Conservation (phyloP, 2,888 invertebrate genomes). For the Drosophila putrida region DNA sequence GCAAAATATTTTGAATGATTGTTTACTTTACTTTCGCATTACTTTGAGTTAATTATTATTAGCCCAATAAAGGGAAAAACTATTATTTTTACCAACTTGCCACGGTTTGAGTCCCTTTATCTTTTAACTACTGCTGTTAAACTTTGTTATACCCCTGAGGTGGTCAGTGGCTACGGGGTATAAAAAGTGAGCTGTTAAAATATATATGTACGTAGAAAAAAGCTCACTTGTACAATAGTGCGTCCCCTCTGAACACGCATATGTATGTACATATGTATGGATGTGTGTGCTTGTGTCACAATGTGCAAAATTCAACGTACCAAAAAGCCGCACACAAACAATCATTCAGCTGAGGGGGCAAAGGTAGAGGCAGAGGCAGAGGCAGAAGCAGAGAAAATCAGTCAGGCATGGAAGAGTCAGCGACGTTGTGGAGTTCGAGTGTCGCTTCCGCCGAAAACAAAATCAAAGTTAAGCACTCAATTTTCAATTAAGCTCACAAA, state of each 20-base stretch:
- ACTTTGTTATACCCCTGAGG: background rate
- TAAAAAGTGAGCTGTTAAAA: conserved; percentile 22
- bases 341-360: conserved; percentile 40
- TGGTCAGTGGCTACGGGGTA: background rate
- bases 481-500: conserved; percentile 78
- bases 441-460: conserved; percentile 69
- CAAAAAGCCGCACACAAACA: conserved; percentile 71
- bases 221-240: conserved; percentile 2
- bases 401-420: conserved; percentile 45
- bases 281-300: conserved; percentile 29
- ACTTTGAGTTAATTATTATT: too few relatives aligned
- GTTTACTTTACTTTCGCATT: too few relatives aligned
- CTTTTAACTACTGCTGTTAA: background rate
- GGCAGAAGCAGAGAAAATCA: conserved; percentile 33
- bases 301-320: conserved; percentile 63
- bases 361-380: background rate
- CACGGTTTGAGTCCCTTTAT: background rate
- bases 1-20: too few relatives aligned
- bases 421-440: conserved; percentile 59
- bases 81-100: too few relatives aligned
- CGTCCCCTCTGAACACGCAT: conserved; percentile 10
- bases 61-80: too few relatives aligned
- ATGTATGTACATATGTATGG: conserved; percentile 1
- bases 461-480: conserved; percentile 80
- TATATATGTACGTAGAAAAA: conserved; percentile 18